These are phyloP conservation scores for Camptogramma bilineatum DNA, from an alignment of 2,888 invertebrate species.

Conservation along the genomic window DNA sequence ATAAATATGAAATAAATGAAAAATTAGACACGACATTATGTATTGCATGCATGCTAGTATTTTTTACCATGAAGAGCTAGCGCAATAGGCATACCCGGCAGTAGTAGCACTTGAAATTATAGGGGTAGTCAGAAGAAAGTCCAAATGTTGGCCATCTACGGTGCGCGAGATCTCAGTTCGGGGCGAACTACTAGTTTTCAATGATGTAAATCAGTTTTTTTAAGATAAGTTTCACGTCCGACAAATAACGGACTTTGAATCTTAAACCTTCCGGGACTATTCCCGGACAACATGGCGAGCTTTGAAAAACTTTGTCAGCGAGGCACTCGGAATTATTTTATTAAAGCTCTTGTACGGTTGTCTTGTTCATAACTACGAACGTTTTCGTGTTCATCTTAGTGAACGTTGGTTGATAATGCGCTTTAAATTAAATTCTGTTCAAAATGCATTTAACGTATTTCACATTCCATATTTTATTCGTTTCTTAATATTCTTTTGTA, in stretches of 20 bases:
- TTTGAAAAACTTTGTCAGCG: constrained; percentile 50
- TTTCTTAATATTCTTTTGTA: too few relatives aligned
- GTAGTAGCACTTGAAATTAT: too few relatives aligned
- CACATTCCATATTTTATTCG: background rate
- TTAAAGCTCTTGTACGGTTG: constrained; percentile 44
- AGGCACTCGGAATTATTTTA: constrained; percentile 44
- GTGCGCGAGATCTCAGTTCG: too few relatives aligned
- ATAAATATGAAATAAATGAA: too few relatives aligned
- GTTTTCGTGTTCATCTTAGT: constrained; percentile 24
- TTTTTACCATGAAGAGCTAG: too few relatives aligned
- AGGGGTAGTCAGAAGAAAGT: too few relatives aligned
- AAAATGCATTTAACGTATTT: background rate
- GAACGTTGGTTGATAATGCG: constrained; percentile 11
- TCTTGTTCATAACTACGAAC: constrained; percentile 33
- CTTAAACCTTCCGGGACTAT: constrained; percentile 41
- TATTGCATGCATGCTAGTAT: too few relatives aligned
- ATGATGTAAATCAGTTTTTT: background rate
- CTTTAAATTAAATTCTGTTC: constrained; percentile 14
- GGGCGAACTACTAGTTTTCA: too few relatives aligned
- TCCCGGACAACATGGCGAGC: constrained; percentile 44
- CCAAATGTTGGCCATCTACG: too few relatives aligned
- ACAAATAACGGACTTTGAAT: constrained; percentile 7
- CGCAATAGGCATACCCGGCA: too few relatives aligned
- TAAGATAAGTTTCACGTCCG: background rate
- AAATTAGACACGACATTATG: too few relatives aligned